phyloP scores from a whole-genome alignment of 1,140 invertebrate genomes.

The Papilio helenus region DNA sequence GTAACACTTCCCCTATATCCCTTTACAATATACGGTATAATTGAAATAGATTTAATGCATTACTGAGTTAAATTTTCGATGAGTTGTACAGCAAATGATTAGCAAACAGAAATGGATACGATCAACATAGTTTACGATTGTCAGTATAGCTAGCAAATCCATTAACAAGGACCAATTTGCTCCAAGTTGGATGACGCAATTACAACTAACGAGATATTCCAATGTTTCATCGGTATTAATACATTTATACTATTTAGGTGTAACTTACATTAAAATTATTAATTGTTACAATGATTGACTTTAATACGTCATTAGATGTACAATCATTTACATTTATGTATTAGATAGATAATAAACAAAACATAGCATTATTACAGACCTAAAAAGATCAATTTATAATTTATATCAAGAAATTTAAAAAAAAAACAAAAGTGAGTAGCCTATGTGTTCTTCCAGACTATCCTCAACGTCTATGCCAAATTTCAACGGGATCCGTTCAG shows the following conservation, averaged over 20 bases:
- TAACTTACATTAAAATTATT: neutral
- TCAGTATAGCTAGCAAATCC: slow-evolving; percentile 42
- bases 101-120: slow-evolving; percentile 10
- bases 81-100: slow-evolving; percentile 8
- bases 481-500: too few species aligned
- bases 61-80: slow-evolving; percentile 4
- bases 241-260: neutral
- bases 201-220: slow-evolving; percentile 39
- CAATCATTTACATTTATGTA: too few species aligned
- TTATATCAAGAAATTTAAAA: too few species aligned
- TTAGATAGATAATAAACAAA: too few species aligned
- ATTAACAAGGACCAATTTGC: slow-evolving; percentile 49
- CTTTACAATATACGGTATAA: neutral
- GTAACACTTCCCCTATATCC: neutral
- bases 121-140: slow-evolving; percentile 23
- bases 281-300: too few species aligned
- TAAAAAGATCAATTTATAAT: too few species aligned
- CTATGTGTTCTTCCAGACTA: too few species aligned
- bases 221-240: neutral
- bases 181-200: slow-evolving; percentile 43
- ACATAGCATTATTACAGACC: too few species aligned
- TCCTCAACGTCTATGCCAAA: too few species aligned
- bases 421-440: too few species aligned
- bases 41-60: slow-evolving; percentile 3
- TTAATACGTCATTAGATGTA: too few species aligned